Conservation (phyloP, 2,888 invertebrate genomes). For the Drosophila borborema region DNA sequence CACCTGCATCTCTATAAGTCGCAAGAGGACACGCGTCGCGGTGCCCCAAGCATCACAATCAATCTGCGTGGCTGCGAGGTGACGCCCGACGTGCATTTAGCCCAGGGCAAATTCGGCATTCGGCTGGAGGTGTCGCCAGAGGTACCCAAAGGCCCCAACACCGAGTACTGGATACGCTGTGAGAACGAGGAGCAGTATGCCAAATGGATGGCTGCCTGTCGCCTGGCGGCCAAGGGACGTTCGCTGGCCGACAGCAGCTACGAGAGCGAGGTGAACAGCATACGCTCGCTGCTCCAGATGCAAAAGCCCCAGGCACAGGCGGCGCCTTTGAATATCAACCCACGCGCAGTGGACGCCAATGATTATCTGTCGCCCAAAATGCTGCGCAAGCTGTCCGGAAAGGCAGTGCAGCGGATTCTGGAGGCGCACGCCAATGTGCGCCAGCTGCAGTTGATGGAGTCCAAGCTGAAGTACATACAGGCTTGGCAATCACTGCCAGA, state of each 20-base stretch:
- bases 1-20: slow-evolving; percentile 94
- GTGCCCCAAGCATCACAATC: slow-evolving; percentile 90
- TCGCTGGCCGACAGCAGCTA: slow-evolving; percentile 98
- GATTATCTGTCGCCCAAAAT: slow-evolving; percentile 96
- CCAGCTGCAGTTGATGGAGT: slow-evolving; percentile 94
- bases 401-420: slow-evolving; percentile 95
- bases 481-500: slow-evolving; percentile 99
- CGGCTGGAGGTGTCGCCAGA: slow-evolving; percentile 96
- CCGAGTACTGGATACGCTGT: slow-evolving; percentile 98
- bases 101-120: slow-evolving; percentile 96
- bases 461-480: slow-evolving; percentile 98
- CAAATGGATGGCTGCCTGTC: slow-evolving; percentile 99
- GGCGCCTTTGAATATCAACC: slow-evolving; percentile 89
- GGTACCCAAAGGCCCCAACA: slow-evolving; percentile 98
- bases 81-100: slow-evolving; percentile 97
- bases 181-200: slow-evolving; percentile 98
- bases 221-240: slow-evolving; percentile 97
- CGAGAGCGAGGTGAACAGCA: slow-evolving; percentile 94
- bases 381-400: slow-evolving; percentile 92
- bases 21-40: slow-evolving; percentile 90
- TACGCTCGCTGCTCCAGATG: slow-evolving; percentile 94
- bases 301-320: slow-evolving; percentile 92
- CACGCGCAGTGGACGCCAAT: slow-evolving; percentile 92
- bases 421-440: slow-evolving; percentile 99
- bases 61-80: slow-evolving; percentile 98